A percentile compares a stretch with the other conserved stretches of the same genome.
phyloP scores from a whole-genome alignment of 2,113 vertebrate genomes.

The Scophthalmus maximus region DNA sequence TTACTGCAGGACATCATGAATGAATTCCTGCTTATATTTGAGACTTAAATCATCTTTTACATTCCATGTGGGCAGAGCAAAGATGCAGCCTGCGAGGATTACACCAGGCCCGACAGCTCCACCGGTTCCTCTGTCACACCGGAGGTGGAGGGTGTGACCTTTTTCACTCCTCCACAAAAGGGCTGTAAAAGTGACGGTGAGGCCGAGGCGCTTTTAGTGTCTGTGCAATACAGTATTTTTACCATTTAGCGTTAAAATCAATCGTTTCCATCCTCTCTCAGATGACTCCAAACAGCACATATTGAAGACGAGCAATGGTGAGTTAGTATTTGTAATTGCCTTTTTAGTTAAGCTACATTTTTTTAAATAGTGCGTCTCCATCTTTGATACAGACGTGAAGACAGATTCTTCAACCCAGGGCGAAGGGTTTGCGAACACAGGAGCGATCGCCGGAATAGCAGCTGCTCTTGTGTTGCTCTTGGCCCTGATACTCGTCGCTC shows the following conservation, averaged over 20 bases:
- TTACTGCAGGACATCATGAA: background rate
- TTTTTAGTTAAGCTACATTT: background rate
- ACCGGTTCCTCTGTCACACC: conserved; percentile 58
- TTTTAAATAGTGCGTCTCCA: background rate
- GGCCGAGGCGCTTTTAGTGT: background rate
- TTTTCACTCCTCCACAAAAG: conserved; percentile 68
- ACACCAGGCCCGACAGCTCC: conserved; percentile 73
- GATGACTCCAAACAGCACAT: conserved; percentile 87
- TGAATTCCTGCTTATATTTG: background rate
- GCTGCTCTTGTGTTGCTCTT: conserved; percentile 84
- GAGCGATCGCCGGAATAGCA: conserved; percentile 84
- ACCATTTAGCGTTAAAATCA: background rate
- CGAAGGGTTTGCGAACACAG: conserved; percentile 68
- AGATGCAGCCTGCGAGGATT: conserved; percentile 85
- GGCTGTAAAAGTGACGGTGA: conserved; percentile 86
- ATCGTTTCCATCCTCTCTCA: conserved; percentile 53
- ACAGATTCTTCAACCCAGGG: conserved; percentile 61
- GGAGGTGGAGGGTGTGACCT: conserved; percentile 59
- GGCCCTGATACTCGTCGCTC: conserved; percentile 81
- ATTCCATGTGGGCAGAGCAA: conserved; percentile 71
- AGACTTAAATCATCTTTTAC: too few relatives aligned
- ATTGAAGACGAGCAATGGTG: conserved; percentile 80
- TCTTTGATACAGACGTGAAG: conserved; percentile 59
- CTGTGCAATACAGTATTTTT: background rate
- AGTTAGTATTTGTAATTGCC: conserved; percentile 58